phyloP scores from a whole-genome alignment of 2,888 invertebrate genomes.

The Stenodera caucasica region DNA sequence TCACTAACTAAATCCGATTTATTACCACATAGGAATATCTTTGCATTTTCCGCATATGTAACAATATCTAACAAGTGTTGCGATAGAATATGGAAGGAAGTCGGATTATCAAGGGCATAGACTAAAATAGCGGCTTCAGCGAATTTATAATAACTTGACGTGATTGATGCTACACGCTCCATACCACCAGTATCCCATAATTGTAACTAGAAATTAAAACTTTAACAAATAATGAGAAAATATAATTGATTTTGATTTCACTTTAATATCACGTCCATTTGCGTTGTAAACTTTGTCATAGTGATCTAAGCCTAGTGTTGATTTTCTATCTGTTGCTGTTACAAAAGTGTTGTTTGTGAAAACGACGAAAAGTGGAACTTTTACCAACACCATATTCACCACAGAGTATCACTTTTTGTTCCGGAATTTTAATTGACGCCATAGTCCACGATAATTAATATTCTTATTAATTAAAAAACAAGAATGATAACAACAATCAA shows the following conservation, averaged over 20 bases:
- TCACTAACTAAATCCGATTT: slow-evolving; percentile 75
- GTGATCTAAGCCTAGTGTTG: slow-evolving; percentile 90
- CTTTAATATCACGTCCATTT: slow-evolving; percentile 77
- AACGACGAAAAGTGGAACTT: slow-evolving; percentile 88
- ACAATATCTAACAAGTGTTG: slow-evolving; percentile 93
- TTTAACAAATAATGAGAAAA: slow-evolving; percentile 19
- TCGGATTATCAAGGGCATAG: slow-evolving; percentile 86
- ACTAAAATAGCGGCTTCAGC: slow-evolving; percentile 92
- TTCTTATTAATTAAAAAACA: not conserved
- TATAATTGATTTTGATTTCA: slow-evolving; percentile 51
- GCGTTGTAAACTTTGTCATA: slow-evolving; percentile 79
- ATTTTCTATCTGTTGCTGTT: slow-evolving; percentile 78
- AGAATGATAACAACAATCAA: not conserved
- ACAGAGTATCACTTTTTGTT: slow-evolving; percentile 90
- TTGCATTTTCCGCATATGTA: slow-evolving; percentile 91
- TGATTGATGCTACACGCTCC: slow-evolving; percentile 94
- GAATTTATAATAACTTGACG: slow-evolving; percentile 94
- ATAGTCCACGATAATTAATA: slow-evolving; percentile 53
- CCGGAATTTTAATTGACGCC: slow-evolving; percentile 82
- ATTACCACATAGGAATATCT: slow-evolving; percentile 93
- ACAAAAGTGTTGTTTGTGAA: slow-evolving; percentile 87
- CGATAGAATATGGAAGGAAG: slow-evolving; percentile 88
- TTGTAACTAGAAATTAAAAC: slow-evolving; percentile 69
- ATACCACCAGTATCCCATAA: slow-evolving; percentile 97
- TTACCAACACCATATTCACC: slow-evolving; percentile 97